These are phyloP conservation scores for Sparidentex hasta DNA, from an alignment of 2,797 vertebrate species.

Conservation along the genomic window DNA sequence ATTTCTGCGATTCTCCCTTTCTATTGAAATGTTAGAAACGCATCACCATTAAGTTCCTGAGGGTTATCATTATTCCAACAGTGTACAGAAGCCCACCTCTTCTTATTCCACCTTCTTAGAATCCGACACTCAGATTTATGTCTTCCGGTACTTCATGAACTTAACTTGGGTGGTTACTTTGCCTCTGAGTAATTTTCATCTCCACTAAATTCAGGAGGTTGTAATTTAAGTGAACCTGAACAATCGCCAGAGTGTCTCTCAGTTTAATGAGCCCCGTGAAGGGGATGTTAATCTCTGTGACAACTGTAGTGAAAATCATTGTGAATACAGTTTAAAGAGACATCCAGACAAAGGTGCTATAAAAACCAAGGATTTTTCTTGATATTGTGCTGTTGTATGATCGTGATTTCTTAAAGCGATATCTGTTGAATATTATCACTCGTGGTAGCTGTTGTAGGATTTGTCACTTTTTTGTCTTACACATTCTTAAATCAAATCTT, in stretches of 20 bases:
- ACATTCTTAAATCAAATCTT: conserved; percentile 55
- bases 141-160: conserved; percentile 68
- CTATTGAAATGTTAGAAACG: conserved; percentile 16
- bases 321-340: conserved; percentile 77
- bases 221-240: conserved; percentile 86
- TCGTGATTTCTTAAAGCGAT: not conserved
- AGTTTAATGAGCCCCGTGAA: conserved; percentile 86
- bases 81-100: conserved; percentile 44
- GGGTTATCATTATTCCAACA: conserved; percentile 60
- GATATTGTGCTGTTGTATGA: not conserved
- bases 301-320: conserved; percentile 81
- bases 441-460: not conserved
- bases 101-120: conserved; percentile 40
- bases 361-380: conserved; percentile 55
- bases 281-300: conserved; percentile 86
- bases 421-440: not conserved
- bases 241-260: conserved; percentile 86
- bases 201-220: conserved; percentile 82
- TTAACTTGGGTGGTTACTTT: conserved; percentile 69
- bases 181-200: conserved; percentile 68
- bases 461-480: not conserved
- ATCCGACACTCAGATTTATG: conserved; percentile 61
- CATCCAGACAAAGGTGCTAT: conserved; percentile 18
- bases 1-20: conserved; percentile 25
- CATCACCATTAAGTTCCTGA: conserved; percentile 34